Conservation (phyloP, 2,797 vertebrate genomes). For the Pampus argenteus region DNA sequence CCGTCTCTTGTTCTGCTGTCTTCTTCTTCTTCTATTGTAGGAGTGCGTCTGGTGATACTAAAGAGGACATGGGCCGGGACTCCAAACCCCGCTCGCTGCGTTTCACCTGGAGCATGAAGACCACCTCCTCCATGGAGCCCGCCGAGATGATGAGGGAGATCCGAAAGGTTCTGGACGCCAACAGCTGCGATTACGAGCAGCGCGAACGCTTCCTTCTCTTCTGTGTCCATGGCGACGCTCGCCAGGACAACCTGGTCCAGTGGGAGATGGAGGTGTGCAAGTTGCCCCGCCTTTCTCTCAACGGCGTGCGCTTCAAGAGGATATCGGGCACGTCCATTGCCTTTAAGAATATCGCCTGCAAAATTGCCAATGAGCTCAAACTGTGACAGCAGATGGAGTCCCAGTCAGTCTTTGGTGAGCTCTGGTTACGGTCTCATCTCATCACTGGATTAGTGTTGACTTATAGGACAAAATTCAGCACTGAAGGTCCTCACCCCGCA, state of each 20-base stretch:
- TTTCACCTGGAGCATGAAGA: slow-evolving; percentile 99
- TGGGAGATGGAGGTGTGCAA: slow-evolving; percentile 99
- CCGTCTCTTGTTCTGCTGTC: slow-evolving; percentile 50
- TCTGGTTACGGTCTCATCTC: slow-evolving; percentile 70
- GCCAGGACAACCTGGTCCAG: slow-evolving; percentile 96
- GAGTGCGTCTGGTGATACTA: slow-evolving; percentile 90
- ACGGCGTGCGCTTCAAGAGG: slow-evolving; percentile 97
- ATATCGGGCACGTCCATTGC: slow-evolving; percentile 98
- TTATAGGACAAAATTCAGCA: slow-evolving; percentile 73
- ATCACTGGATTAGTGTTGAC: slow-evolving; percentile 80
- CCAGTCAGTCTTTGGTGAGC: slow-evolving; percentile 64
- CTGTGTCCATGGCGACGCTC: slow-evolving; percentile 95
- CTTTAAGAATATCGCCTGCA: slow-evolving; percentile 99
- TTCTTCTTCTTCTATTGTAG: slow-evolving; percentile 70
- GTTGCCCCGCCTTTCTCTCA: slow-evolving; percentile 95
- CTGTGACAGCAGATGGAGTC: slow-evolving; percentile 86
- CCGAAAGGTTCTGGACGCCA: slow-evolving; percentile 95
- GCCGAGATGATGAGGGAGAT: slow-evolving; percentile 98
- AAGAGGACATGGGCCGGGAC: slow-evolving; percentile 91
- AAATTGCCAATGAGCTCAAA: slow-evolving; percentile 98
- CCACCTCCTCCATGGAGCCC: slow-evolving; percentile 98
- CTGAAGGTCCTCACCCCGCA: slow-evolving; percentile 71
- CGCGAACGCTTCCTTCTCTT: slow-evolving; percentile 97
- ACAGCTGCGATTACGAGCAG: slow-evolving; percentile 98
- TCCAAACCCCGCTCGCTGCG: slow-evolving; percentile 92